Percentiles rank a stretch among this genome's conserved stretches.
phyloP scores from a whole-genome alignment of 1,140 invertebrate genomes.

The Thereuonema tuberculata region DNA sequence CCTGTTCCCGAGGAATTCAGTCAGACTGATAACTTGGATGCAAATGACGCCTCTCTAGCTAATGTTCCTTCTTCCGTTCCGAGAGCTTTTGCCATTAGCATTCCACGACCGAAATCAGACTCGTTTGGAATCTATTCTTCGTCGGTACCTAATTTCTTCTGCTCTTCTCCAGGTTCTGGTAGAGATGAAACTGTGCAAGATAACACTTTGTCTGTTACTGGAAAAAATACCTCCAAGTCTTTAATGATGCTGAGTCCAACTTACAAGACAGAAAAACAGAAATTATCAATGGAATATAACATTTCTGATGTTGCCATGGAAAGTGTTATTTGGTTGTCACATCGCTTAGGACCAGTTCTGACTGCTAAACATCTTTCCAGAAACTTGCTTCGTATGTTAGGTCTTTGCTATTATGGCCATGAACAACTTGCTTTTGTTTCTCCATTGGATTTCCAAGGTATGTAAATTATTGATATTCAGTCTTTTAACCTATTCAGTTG shows the following conservation, averaged over 20 bases:
- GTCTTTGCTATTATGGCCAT: conserved; percentile 77
- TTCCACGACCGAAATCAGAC: not conserved
- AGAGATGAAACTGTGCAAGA: not conserved
- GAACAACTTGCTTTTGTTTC: conserved; percentile 49
- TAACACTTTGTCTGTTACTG: too few relatives aligned
- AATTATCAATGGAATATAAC: conserved; percentile 25
- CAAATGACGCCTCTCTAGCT: not conserved
- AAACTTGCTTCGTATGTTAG: conserved; percentile 84
- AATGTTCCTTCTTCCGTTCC: not conserved
- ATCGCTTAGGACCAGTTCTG: conserved; percentile 85
- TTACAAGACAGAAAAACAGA: not conserved
- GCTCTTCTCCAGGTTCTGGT: not conserved
- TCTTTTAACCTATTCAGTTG: not conserved
- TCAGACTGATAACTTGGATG: not conserved
- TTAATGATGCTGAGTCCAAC: not conserved
- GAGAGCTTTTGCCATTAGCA: not conserved
- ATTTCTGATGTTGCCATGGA: conserved; percentile 83
- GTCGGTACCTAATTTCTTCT: not conserved
- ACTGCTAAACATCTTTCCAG: conserved; percentile 77
- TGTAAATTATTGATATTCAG: not conserved
- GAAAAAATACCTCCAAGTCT: too few relatives aligned
- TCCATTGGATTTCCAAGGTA: not conserved
- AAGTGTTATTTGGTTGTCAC: conserved; percentile 79
- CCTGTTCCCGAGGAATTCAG: not conserved
- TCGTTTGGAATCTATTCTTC: not conserved